Evolutionary conservation across 2,888 invertebrate genomes (phyloP).

Genomic region (Cerceris rybyensis): DNA sequence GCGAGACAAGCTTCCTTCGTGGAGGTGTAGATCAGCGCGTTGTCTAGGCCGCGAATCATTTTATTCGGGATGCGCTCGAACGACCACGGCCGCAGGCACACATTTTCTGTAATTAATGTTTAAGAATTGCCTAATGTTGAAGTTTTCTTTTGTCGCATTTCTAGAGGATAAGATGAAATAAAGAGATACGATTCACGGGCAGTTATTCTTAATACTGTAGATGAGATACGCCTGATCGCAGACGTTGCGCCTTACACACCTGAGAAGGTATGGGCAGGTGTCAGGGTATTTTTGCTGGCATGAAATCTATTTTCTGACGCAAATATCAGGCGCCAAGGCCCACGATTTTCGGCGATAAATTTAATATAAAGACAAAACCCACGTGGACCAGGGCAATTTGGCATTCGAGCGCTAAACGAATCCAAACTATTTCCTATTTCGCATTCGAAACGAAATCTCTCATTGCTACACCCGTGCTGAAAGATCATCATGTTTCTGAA

Average conservation of each 20-base stretch:
- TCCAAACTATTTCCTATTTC: not conserved
- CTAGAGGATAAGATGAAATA: too few species aligned
- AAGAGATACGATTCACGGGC: too few species aligned
- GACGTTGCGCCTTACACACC: constrained; percentile 36
- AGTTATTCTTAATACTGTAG: not conserved
- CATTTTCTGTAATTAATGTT: constrained; percentile 86
- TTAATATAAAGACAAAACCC: not conserved
- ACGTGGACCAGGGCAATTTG: not conserved
- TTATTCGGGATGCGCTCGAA: constrained; percentile 97
- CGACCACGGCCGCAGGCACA: constrained; percentile 95
- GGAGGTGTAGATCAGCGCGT: constrained; percentile 95
- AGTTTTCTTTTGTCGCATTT: too few species aligned
- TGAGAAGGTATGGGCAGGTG: constrained; percentile 14
- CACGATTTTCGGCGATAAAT: not conserved
- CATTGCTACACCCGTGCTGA: too few species aligned
- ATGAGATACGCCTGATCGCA: constrained; percentile 45
- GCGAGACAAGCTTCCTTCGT: constrained; percentile 97
- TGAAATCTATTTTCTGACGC: constrained; percentile 14
- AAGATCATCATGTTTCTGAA: too few species aligned
- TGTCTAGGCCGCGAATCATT: constrained; percentile 94
- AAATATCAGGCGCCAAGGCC: constrained; percentile 16
- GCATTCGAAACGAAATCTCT: too few species aligned
- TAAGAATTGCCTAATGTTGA: not conserved
- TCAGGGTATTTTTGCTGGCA: constrained; percentile 16
- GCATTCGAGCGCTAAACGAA: not conserved